Evolutionary conservation across 2,888 invertebrate species (phyloP).

Genomic region (Plebejus anna): DNA sequence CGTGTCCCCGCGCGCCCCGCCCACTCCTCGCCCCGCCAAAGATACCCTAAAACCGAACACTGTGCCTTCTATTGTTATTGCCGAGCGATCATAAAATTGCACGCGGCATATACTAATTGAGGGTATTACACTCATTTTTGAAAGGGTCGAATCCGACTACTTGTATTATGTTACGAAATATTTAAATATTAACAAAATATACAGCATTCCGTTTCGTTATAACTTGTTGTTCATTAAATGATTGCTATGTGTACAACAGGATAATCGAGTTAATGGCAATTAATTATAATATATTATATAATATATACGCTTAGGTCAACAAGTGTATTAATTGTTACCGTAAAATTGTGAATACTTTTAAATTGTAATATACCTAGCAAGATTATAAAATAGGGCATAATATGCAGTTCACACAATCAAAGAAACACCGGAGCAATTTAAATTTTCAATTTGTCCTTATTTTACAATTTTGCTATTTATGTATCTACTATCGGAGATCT

Average conservation of each 20-base stretch:
- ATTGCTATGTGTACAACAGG: background rate
- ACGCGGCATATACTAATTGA: background rate
- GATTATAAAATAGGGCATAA: background rate
- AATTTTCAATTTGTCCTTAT: too few relatives aligned
- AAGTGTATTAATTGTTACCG: too few relatives aligned
- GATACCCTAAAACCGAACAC: too few relatives aligned
- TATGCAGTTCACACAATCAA: background rate
- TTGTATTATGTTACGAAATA: background rate
- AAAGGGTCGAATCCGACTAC: background rate
- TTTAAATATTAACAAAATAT: background rate
- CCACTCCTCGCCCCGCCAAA: too few relatives aligned
- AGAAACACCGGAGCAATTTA: too few relatives aligned
- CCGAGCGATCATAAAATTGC: too few relatives aligned
- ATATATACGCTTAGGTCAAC: background rate
- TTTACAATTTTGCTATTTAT: too few relatives aligned
- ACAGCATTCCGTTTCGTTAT: constrained; percentile 7
- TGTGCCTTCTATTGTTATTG: too few relatives aligned
- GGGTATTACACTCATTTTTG: background rate
- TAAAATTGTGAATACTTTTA: too few relatives aligned
- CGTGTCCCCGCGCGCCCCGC: too few relatives aligned
- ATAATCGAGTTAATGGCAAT: background rate
- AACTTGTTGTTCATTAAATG: background rate
- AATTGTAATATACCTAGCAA: too few relatives aligned
- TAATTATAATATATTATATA: background rate
- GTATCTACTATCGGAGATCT: too few relatives aligned